Evolutionary conservation across 2,888 invertebrate genomes (phyloP).

Genomic region (Digitonthophagus gazella): DNA sequence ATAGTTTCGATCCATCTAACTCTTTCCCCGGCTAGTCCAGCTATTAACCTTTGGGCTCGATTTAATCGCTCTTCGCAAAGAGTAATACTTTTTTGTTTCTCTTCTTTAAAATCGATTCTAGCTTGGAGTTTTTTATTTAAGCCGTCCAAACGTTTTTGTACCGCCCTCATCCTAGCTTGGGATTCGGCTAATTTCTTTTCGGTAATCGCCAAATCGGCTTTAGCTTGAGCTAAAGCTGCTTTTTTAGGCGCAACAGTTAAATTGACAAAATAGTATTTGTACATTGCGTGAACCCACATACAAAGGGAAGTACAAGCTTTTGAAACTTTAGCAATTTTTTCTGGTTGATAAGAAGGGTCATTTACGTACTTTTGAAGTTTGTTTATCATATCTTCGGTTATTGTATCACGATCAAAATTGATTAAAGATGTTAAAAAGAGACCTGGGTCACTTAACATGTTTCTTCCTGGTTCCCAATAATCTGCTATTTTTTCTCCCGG

Average conservation of each 20-base stretch:
- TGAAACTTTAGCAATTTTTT: conserved; percentile 73
- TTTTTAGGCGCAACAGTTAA: conserved; percentile 85
- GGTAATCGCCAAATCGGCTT: conserved; percentile 63
- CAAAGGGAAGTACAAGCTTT: conserved; percentile 80
- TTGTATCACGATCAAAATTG: conserved; percentile 84
- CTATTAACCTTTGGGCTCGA: conserved; percentile 65
- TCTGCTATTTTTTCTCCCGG: conserved; percentile 82
- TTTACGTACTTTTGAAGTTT: conserved; percentile 75
- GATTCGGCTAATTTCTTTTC: conserved; percentile 68
- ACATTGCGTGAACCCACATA: conserved; percentile 92
- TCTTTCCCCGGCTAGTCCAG: conserved; percentile 57
- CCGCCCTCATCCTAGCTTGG: conserved; percentile 72
- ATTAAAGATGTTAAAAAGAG: conserved; percentile 80
- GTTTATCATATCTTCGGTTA: conserved; percentile 76
- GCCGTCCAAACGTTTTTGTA: conserved; percentile 74
- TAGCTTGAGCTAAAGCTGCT: conserved; percentile 73
- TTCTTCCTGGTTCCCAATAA: conserved; percentile 87
- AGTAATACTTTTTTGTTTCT: conserved; percentile 73
- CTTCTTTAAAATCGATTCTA: conserved; percentile 68
- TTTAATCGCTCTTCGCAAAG: conserved; percentile 75
- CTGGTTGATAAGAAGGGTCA: conserved; percentile 78
- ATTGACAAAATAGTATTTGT: conserved; percentile 87
- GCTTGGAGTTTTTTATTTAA: conserved; percentile 69
- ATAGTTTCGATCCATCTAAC: conserved; percentile 70
- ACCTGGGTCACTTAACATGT: conserved; percentile 76